phyloP scores from a whole-genome alignment of 2,113 vertebrate species.

The Pterocles burchelli region DNA sequence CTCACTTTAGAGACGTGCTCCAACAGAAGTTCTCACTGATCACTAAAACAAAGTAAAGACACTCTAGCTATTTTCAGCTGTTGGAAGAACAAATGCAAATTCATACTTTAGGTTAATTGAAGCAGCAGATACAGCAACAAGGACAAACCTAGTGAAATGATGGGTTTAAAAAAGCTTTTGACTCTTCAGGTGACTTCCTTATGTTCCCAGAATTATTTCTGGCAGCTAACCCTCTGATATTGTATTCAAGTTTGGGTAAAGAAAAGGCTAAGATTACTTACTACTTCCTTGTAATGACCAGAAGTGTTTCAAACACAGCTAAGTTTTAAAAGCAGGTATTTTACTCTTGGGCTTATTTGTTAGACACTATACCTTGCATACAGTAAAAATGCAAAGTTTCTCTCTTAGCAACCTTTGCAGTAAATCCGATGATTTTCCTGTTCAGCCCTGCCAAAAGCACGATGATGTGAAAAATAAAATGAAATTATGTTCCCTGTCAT shows the following conservation, averaged over 20 bases:
- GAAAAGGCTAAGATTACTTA: background rate
- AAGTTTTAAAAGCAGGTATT: background rate
- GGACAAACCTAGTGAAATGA: background rate
- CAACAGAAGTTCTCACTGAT: constrained; percentile 33
- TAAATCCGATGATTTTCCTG: background rate
- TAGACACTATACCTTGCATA: background rate
- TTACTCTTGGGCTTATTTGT: background rate
- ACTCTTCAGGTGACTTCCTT: background rate
- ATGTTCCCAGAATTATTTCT: background rate
- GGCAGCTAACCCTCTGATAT: background rate
- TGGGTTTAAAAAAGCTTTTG: background rate
- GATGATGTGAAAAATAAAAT: background rate
- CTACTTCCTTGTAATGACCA: background rate
- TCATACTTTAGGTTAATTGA: background rate
- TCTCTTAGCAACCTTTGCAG: background rate
- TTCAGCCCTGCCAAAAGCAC: background rate
- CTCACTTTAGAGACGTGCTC: constrained; percentile 44
- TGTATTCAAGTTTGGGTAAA: background rate
- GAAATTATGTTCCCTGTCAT: background rate
- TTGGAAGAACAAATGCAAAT: background rate
- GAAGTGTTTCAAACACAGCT: background rate
- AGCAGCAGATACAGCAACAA: background rate
- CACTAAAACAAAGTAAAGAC: constrained; percentile 24
- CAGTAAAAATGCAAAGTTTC: background rate
- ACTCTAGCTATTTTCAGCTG: background rate